These are phyloP conservation scores for Nephrotoma guestfalica DNA, from an alignment of 2,888 invertebrate species.

Conservation along the genomic window DNA sequence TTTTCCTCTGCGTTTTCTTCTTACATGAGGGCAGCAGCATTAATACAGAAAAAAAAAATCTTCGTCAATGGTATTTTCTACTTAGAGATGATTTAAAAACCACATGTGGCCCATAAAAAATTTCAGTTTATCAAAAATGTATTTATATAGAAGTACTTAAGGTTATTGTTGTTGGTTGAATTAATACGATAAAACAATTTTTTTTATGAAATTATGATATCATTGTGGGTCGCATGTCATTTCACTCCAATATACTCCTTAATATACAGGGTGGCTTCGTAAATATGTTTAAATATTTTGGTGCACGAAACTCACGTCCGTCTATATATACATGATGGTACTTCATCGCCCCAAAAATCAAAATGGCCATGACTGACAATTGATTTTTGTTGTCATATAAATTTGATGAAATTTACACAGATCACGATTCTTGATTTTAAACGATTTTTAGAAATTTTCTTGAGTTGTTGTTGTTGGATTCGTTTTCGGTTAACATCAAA, in stretches of 20 bases:
- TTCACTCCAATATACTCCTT: background rate
- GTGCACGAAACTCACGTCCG: background rate
- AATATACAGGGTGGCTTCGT: background rate
- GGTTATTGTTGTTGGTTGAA: background rate
- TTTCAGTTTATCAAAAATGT: background rate
- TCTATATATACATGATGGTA: too few species aligned
- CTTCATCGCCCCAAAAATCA: background rate
- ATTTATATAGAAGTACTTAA: background rate
- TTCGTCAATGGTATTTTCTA: background rate
- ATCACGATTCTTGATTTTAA: background rate
- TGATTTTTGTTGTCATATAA: background rate
- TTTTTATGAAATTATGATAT: background rate
- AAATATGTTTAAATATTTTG: background rate
- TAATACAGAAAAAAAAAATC: background rate
- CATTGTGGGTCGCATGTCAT: background rate
- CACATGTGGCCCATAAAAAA: background rate
- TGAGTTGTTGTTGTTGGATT: too few species aligned
- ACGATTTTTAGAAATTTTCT: background rate
- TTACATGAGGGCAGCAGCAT: background rate
- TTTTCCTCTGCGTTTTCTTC: background rate
- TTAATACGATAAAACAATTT: background rate
- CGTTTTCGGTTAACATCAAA: background rate
- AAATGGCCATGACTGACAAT: background rate
- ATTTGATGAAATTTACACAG: background rate
- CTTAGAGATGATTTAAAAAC: background rate